phyloP scores from a whole-genome alignment of 1,140 invertebrate species.

The Drosophila nigrodunni region DNA sequence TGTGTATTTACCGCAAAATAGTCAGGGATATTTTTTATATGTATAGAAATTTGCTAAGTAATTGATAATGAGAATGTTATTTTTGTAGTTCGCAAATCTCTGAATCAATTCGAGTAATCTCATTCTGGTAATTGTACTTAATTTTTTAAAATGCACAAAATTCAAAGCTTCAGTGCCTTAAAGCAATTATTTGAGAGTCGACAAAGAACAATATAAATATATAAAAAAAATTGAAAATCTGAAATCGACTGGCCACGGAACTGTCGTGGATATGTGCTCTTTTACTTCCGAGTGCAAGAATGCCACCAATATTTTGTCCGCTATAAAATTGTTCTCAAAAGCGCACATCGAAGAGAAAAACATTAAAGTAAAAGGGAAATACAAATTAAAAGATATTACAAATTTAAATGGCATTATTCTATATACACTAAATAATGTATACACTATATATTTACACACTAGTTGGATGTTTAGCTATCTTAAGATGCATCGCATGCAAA shows the following conservation, averaged over 20 bases:
- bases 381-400: slow-evolving; percentile 53
- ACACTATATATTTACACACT: slow-evolving; percentile 76
- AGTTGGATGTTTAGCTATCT: slow-evolving; percentile 76
- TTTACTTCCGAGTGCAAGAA: slow-evolving; percentile 13
- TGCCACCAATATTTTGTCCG: slow-evolving; percentile 19
- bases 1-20: slow-evolving; percentile 59
- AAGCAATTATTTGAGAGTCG: slow-evolving; percentile 64
- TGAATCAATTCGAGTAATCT: slow-evolving; percentile 2
- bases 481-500: slow-evolving; percentile 52
- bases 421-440: slow-evolving; percentile 73
- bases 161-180: slow-evolving; percentile 83
- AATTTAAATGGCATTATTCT: slow-evolving; percentile 66
- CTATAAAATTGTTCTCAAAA: slow-evolving; percentile 43
- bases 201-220: slow-evolving; percentile 29
- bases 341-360: slow-evolving; percentile 44
- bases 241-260: slow-evolving; percentile 45
- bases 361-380: background rate
- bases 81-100: slow-evolving; percentile 54
- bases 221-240: slow-evolving; percentile 23
- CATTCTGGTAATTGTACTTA: slow-evolving; percentile 42
- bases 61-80: slow-evolving; percentile 30
- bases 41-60: slow-evolving; percentile 65
- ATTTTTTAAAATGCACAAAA: slow-evolving; percentile 78
- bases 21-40: slow-evolving; percentile 81
- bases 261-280: slow-evolving; percentile 43